Percentiles rank a stretch among this genome's conserved stretches.
phyloP scores from a whole-genome alignment of 2,113 vertebrate species.

The Sebastes fasciatus region DNA sequence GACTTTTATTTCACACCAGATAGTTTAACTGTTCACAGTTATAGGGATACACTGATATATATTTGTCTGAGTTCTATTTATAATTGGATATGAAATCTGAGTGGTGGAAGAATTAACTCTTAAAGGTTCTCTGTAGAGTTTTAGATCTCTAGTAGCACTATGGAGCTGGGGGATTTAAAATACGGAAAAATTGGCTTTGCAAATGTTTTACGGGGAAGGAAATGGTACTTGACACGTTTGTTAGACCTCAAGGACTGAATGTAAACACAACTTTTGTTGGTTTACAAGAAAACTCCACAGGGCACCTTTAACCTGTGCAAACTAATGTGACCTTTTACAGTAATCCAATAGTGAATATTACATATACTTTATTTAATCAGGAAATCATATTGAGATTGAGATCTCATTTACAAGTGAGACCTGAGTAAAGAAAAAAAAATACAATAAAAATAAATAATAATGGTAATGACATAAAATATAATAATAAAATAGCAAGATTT shows the following conservation, averaged over 20 bases:
- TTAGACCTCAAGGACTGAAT: background rate
- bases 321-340: background rate
- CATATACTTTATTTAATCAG: no score
- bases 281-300: constrained; percentile 3
- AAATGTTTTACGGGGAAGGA: background rate
- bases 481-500: no score
- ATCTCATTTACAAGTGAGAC: no score
- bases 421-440: no score
- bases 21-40: background rate
- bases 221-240: background rate
- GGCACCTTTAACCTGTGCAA: constrained; percentile 2
- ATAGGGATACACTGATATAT: background rate
- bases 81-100: background rate
- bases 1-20: constrained; percentile 13
- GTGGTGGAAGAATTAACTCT: background rate
- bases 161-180: background rate
- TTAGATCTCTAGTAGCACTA: background rate
- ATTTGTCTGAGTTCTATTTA: background rate
- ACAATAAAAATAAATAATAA: no score
- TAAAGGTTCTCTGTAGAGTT: background rate
- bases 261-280: background rate
- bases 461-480: no score
- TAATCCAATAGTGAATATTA: no score
- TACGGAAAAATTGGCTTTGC: background rate
- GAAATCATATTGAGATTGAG: no score